phyloP scores from a whole-genome alignment of 1,140 invertebrate species.

The Batillaria attramentaria region DNA sequence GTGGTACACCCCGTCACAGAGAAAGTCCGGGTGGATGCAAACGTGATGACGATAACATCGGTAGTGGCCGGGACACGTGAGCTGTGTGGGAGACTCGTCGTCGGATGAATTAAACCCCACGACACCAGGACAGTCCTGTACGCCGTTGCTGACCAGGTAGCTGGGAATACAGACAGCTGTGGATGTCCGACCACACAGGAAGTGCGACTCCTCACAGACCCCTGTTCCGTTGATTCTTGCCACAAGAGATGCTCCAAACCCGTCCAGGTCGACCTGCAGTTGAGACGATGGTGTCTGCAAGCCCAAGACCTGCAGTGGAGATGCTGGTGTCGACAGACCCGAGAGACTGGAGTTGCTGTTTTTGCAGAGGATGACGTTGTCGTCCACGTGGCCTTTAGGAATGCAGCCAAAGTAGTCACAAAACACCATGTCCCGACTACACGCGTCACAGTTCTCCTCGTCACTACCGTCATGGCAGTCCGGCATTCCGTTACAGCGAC shows the following conservation, averaged over 20 bases:
- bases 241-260: constrained; percentile 27
- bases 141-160: constrained; percentile 34
- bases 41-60: constrained; percentile 16
- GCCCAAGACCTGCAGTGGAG: not conserved
- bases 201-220: constrained; percentile 5
- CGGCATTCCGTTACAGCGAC: constrained; percentile 26
- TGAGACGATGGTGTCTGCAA: too few species aligned
- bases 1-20: constrained; percentile 35
- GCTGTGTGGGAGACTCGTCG: constrained; percentile 19
- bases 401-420: constrained; percentile 28
- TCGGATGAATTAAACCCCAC: too few species aligned
- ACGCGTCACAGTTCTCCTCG: constrained; percentile 29
- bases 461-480: constrained; percentile 36
- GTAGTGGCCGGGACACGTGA: constrained; percentile 27
- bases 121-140: constrained; percentile 25
- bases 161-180: constrained; percentile 25
- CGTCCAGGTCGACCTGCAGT: too few species aligned
- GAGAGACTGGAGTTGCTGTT: constrained; percentile 5
- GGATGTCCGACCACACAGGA: too few species aligned
- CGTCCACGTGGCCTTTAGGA: too few species aligned
- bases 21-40: constrained; percentile 29
- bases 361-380: not conserved
- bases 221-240: not conserved
- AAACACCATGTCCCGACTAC: not conserved
- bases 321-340: not conserved